These are phyloP conservation scores for Styela plicata DNA, from an alignment of 23 tunicate genomes.

Conservation along the genomic window DNA sequence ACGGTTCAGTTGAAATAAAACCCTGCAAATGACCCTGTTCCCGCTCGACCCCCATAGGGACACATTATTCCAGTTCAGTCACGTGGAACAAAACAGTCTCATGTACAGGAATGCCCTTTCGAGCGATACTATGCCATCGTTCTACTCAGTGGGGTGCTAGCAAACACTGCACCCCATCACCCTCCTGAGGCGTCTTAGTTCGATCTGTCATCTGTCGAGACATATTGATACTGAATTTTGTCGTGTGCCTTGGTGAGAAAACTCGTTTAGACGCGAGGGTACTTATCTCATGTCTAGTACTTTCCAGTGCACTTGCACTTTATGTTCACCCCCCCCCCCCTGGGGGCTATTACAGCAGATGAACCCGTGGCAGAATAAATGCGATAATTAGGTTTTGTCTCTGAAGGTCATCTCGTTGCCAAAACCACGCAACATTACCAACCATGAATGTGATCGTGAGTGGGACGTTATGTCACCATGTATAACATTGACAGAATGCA, in stretches of 20 bases:
- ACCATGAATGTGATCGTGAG: background rate
- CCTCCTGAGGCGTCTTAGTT: no score
- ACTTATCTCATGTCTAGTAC: background rate
- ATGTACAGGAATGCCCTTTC: no score
- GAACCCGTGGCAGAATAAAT: background rate
- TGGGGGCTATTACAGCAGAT: slow-evolving; percentile 19
- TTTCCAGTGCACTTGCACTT: background rate
- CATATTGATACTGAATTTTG: no score
- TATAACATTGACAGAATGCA: slow-evolving; percentile 1
- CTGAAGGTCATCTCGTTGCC: slow-evolving; percentile 14
- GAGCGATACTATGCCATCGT: no score
- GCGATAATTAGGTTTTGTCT: background rate
- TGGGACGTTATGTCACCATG: background rate
- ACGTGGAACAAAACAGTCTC: no score
- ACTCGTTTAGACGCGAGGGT: slow-evolving; percentile 50
- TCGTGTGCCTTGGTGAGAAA: no score
- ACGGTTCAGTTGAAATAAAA: slow-evolving; percentile 22
- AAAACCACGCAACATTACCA: background rate
- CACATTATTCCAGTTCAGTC: no score
- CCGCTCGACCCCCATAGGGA: no score
- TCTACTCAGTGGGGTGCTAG: no score
- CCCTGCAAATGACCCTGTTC: slow-evolving; percentile 27
- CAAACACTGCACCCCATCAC: no score
- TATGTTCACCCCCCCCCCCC: background rate
- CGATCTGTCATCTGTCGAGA: no score